phyloP scores from a whole-genome alignment of 2,113 vertebrate species.

The Piaya cayana region DNA sequence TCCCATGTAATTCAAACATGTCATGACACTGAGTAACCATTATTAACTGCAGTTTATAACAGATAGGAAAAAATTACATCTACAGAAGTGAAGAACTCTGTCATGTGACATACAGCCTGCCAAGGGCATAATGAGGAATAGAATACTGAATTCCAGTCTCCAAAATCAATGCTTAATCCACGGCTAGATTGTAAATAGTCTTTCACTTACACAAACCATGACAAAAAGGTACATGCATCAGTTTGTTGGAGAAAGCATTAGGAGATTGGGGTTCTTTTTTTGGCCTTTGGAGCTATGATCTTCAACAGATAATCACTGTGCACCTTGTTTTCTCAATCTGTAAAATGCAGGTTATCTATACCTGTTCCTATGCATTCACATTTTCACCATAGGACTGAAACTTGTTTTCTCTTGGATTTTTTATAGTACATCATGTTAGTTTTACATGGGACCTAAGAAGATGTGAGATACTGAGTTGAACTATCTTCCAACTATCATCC shows the following conservation, averaged over 20 bases:
- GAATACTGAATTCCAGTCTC: background rate
- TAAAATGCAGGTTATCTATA: background rate
- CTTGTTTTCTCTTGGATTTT: background rate
- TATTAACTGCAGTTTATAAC: background rate
- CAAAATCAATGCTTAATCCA: background rate
- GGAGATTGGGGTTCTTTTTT: background rate
- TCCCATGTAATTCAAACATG: background rate
- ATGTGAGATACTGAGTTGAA: background rate
- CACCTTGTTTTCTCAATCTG: background rate
- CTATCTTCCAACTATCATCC: constrained; percentile 39
- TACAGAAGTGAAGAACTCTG: background rate
- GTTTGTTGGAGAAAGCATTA: background rate
- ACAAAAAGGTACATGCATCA: background rate
- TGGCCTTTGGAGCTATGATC: background rate
- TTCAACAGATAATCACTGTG: background rate
- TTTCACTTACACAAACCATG: background rate
- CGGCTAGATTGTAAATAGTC: background rate
- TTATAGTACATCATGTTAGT: background rate
- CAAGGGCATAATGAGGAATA: background rate
- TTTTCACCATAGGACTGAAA: background rate
- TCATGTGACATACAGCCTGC: background rate
- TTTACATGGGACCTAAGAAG: background rate
- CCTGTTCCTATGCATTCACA: background rate
- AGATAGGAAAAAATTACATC: background rate
- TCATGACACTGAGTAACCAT: background rate